These are phyloP conservation scores for Acropternis orthonyx DNA, from an alignment of 2,797 vertebrate genomes.

Conservation along the genomic window DNA sequence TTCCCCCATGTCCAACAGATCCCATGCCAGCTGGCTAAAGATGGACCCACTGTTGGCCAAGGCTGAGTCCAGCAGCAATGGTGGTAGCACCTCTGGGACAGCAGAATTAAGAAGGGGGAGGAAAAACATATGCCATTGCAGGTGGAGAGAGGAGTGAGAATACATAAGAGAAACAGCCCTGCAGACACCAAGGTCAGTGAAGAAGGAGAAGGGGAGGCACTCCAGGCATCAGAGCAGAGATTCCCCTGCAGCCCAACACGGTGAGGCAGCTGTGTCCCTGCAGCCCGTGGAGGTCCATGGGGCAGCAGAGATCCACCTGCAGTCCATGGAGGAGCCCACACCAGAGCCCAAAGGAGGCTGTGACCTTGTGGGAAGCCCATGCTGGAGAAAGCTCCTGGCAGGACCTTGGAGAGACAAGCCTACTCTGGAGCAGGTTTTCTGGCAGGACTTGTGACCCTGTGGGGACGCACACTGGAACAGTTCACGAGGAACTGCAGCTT, in stretches of 20 bases:
- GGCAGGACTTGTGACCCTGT: background rate
- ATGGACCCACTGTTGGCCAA: fast-evolving
- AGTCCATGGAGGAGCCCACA: background rate
- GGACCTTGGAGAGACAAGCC: background rate
- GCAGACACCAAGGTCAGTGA: background rate
- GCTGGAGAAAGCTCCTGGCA: background rate
- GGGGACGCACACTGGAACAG: background rate
- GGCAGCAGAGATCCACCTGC: background rate
- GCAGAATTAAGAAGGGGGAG: background rate
- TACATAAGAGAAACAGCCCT: background rate
- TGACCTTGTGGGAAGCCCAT: background rate
- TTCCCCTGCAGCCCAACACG: background rate
- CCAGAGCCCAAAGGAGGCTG: background rate
- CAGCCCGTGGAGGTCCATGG: fast-evolving
- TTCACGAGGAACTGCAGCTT: background rate
- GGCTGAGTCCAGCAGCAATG: background rate
- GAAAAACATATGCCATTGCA: background rate
- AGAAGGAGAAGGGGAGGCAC: background rate
- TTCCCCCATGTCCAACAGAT: background rate
- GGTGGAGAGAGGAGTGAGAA: background rate
- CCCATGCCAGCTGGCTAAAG: fast-evolving
- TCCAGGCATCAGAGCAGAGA: fast-evolving
- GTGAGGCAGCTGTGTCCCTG: background rate
- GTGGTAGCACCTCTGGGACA: background rate
- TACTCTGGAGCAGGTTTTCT: background rate